Evolutionary conservation across 2,113 vertebrate genomes (phyloP), one percentile per base, ranked within the genome.

Genomic region (Ellobius talpinus): DNA sequence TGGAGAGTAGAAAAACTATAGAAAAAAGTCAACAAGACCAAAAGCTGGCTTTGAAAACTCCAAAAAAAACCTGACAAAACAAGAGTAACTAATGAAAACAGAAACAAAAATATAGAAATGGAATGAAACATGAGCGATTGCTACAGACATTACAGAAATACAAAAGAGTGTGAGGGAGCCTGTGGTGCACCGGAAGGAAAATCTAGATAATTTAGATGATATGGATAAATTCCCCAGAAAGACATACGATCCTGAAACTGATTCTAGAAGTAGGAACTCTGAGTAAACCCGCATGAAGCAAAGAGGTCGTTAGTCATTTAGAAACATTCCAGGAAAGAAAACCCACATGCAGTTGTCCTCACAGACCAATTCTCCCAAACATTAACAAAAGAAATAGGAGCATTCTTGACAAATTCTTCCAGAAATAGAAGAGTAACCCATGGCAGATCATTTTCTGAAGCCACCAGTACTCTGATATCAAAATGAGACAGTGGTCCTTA

Each of bases 181-280:
- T 29, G 36, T 24, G 4, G 42, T 31, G 9, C 58, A 50, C 13
- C 39, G 26, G 13, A 39, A 26, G 21, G 45, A 29, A 36, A 66
- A 47, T 31, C 39, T n/a, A 33, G 42, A 73, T 81, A 90, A 90
- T 19, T 66, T 70, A n/a, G 29, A 36, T 72, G 36, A 52, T 78
- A 93, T 31, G 29, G 55, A 66, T 47, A 76, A 94, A 76, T 50
- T 91, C 74, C 39, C 39, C 73, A 81, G 47, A n/a, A 36, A 66
- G 31, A 61, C 78, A 58, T 29, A 31, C 26, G 66, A 73, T 66
- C 78, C 19, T 63, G 72, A 92, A 92, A 63, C 39, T 36, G 36
- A 63, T 39, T 39, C 72, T n/a, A 84, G 55, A 84, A 85, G 73
- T 55, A 86, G 78, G 84, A 94, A 73, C 50, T 76, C 39, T 87